Evolutionary conservation across 2,113 vertebrate genomes (phyloP).

Genomic region (Erythrolamprus reginae): DNA sequence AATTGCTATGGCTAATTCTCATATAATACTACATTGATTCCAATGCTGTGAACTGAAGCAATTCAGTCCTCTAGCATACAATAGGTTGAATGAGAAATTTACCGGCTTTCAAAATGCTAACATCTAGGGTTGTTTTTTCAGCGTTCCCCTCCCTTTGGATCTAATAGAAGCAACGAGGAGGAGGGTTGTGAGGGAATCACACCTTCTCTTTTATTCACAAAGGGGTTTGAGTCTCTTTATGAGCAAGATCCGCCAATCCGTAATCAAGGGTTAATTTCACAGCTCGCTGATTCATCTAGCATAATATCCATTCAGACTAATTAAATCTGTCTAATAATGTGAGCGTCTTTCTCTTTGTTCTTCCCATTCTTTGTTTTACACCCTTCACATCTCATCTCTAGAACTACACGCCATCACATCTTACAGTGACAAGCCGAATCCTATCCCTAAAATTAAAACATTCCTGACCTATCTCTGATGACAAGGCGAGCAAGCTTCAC

Average conservation of each 20-base stretch:
- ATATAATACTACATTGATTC: not conserved
- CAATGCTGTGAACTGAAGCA: not conserved
- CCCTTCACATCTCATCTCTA: conserved; percentile 95
- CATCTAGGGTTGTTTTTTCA: not conserved
- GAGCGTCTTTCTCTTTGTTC: conserved; percentile 92
- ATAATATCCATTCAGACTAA: conserved; percentile 99
- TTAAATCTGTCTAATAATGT: conserved; percentile 99
- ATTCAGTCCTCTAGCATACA: not conserved
- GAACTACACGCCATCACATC: conserved; percentile 87
- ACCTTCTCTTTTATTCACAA: conserved; percentile 63
- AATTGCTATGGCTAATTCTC: not conserved
- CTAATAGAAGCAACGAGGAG: conserved; percentile 21
- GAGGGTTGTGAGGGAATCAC: conserved; percentile 32
- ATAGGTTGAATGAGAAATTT: not conserved
- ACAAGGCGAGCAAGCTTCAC: conserved; percentile 84
- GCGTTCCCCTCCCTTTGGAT: not conserved
- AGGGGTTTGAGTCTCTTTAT: conserved; percentile 68
- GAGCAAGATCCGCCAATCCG: conserved; percentile 73
- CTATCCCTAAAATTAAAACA: conserved; percentile 99
- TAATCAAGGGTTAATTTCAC: conserved; percentile 99
- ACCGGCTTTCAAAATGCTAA: not conserved
- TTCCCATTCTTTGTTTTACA: conserved; percentile 91
- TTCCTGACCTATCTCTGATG: conserved; percentile 91
- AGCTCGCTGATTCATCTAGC: conserved; percentile 92
- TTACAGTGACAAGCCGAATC: conserved; percentile 91